Conservation (phyloP, 2,113 vertebrate genomes). For the Capra hircus region DNA sequence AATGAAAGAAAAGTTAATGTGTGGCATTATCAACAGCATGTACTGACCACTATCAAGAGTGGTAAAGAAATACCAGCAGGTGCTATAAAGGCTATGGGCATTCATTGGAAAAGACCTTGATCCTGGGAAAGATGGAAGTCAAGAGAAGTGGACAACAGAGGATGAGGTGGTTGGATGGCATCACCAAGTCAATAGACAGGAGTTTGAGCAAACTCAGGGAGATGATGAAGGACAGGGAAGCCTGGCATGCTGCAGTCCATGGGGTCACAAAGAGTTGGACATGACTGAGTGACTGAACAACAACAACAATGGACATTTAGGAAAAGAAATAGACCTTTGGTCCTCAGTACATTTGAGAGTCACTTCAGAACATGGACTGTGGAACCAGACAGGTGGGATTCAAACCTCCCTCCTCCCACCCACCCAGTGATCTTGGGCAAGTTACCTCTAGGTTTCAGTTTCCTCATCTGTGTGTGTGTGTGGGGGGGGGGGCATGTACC, state of each 20-base stretch:
- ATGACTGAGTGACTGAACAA: too few species aligned
- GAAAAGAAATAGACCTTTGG: conserved; percentile 40
- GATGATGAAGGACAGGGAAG: too few species aligned
- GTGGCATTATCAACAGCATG: not conserved
- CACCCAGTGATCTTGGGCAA: not conserved
- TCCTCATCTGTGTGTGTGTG: not conserved
- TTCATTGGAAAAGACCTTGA: not conserved
- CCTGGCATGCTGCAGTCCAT: too few species aligned
- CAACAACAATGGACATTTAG: too few species aligned
- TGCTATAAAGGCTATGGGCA: not conserved
- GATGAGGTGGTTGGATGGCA: too few species aligned
- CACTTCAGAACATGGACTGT: not conserved
- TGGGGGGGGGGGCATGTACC: too few species aligned
- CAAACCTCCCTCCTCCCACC: not conserved
- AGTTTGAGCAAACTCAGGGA: too few species aligned
- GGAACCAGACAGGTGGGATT: not conserved
- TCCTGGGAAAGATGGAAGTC: too few species aligned
- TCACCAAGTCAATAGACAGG: too few species aligned
- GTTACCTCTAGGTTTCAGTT: conserved; percentile 6
- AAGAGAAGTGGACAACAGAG: too few species aligned
- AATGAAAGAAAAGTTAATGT: not conserved
- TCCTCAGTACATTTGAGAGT: not conserved
- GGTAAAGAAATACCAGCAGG: not conserved
- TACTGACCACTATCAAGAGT: not conserved
- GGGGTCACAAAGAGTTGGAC: too few species aligned